Conservation (phyloP, 2,888 invertebrate genomes). For the Latrodectus hesperus region DNA sequence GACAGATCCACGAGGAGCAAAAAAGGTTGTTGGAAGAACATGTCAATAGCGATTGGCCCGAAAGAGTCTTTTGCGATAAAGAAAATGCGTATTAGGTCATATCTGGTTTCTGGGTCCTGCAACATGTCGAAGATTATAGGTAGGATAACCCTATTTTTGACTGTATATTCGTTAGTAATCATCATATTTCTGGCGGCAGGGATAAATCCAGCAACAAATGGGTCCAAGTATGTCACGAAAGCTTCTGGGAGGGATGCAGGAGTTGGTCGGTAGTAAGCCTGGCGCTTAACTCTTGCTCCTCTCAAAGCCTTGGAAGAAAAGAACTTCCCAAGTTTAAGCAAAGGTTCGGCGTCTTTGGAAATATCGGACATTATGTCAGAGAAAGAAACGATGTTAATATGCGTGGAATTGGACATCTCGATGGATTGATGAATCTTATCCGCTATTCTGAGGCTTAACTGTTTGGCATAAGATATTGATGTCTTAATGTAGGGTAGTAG, state of each 20-base stretch:
- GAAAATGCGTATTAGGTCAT: conserved; percentile 10
- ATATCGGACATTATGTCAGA: conserved; percentile 20
- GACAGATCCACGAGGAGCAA: background rate
- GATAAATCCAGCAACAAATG: background rate
- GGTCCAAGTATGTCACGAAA: background rate
- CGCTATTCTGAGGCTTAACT: background rate
- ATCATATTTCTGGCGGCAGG: background rate
- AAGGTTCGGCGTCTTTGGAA: background rate
- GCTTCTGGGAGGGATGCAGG: background rate
- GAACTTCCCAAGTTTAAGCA: background rate
- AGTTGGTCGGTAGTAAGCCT: background rate
- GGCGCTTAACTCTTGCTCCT: conserved; percentile 6
- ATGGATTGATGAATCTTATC: conserved; percentile 9
- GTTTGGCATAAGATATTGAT: background rate
- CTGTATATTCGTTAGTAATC: background rate
- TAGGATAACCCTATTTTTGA: conserved; percentile 4
- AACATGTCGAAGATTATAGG: conserved; percentile 36
- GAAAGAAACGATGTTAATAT: conserved; percentile 25
- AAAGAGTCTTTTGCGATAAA: conserved; percentile 10
- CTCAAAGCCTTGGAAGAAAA: background rate
- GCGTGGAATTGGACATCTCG: conserved; percentile 40
- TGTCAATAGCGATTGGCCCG: conserved; percentile 8
- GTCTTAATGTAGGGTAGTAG: conserved; percentile 10
- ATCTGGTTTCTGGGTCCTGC: conserved; percentile 15
- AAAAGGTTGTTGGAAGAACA: conserved; percentile 6